Conservation (phyloP, 2,797 vertebrate genomes). For the Danio aesculapii region DNA sequence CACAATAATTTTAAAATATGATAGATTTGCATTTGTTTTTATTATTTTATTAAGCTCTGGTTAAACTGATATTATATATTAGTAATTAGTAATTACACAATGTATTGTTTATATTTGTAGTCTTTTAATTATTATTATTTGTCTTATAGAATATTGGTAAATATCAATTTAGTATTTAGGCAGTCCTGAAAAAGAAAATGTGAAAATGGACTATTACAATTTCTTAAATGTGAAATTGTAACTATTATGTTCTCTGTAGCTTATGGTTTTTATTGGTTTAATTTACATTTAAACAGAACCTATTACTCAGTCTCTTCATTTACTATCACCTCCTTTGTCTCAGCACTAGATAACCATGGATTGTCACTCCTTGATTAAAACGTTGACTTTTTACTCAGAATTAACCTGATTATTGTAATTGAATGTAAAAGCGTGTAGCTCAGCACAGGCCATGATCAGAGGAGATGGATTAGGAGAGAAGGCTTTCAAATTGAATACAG, state of each 20-base stretch:
- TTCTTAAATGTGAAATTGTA: neutral
- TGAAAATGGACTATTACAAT: too few species aligned
- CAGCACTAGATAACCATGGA: constrained; percentile 71
- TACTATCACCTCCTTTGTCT: constrained; percentile 69
- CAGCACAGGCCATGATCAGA: constrained; percentile 96
- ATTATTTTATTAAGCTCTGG: too few species aligned
- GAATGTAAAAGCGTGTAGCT: constrained; percentile 98
- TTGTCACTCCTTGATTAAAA: constrained; percentile 98
- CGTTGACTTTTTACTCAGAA: constrained; percentile 98
- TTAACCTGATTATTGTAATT: constrained; percentile 99
- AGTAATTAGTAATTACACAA: too few species aligned
- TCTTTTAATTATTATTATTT: too few species aligned
- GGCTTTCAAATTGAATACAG: constrained; percentile 99
- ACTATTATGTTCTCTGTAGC: neutral
- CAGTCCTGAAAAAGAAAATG: neutral
- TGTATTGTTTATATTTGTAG: too few species aligned
- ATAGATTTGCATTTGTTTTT: too few species aligned
- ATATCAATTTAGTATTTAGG: neutral
- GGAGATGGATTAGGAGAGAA: constrained; percentile 99
- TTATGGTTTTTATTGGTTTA: constrained; percentile 1
- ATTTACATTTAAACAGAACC: neutral
- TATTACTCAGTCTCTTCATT: constrained; percentile 17
- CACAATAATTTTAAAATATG: too few species aligned
- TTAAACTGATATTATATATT: too few species aligned
- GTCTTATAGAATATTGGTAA: neutral